Base-by-base conservation (phyloP, 2,888 invertebrate genomes). In the Euplagia quadripunctaria region DNA sequence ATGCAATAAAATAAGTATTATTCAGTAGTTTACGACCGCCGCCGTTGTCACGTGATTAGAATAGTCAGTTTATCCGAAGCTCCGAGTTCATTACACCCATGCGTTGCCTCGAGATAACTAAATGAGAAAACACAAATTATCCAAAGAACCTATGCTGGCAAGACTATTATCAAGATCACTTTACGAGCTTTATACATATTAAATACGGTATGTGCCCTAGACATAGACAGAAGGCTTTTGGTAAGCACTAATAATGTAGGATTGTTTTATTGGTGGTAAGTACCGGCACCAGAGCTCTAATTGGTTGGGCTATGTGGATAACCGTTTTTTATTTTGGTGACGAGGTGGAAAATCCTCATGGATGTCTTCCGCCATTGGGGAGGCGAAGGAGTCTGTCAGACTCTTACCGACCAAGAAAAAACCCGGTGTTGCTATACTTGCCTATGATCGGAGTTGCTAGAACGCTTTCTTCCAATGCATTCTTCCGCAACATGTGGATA, bases 61-160 rank as follows among this genome's bases (percentile, higher is more conserved):
- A 74, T 77, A 81, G 82, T 84, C 75, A 78, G 83, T 85, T 88
- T 88, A 90, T 86, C 87, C 88, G 82, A 82, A 85, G 86, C 89
- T 86, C 88, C 81, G 81, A 83, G 91, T 88, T 92, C 92, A 86
- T 83, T 85, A 91, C 85, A 86, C 92, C 85, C 87, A 78, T 79
- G 72, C 79, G 84, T 84, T 82, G 78, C 74, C 77, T 71, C 78
- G 83, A 90, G 91, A 92, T 92, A 92, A 90, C 84, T 87, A 87
- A 88, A 90, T 89, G 89, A 89, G 90, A 89, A 91, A 90, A 89
- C 86, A 89, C 83, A 87, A 83, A 86, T 88, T 89, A 87, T 82
- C 76, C 85, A 78, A 88, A 88, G 76, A 82, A 73, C 82, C 82
- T 82, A 84, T 20, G 6, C 12, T 6, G 14, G 20, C 20, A 61